Conservation (phyloP, 2,888 invertebrate genomes). For the Drosophila tripunctata region DNA sequence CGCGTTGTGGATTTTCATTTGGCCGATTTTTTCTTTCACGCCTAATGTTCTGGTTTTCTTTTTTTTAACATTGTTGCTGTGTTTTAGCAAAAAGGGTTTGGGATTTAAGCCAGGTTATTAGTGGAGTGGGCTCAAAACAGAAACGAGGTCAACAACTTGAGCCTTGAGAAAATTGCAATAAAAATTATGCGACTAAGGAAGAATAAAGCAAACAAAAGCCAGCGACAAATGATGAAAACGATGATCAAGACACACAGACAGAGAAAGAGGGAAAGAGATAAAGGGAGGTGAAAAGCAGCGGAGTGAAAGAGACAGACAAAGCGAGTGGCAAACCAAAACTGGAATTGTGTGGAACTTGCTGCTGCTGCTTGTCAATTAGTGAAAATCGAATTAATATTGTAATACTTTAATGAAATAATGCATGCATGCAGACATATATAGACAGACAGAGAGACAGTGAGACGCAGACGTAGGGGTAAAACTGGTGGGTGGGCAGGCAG, state of each 20-base stretch:
- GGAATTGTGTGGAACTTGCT: constrained; percentile 6
- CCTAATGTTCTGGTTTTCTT: constrained; percentile 25
- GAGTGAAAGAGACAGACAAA: constrained; percentile 15
- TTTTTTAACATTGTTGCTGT: constrained; percentile 13
- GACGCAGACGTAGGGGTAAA: background rate
- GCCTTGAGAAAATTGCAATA: constrained; percentile 9
- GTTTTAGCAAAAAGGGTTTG: no score
- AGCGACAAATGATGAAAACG: constrained; percentile 27
- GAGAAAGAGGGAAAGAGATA: background rate
- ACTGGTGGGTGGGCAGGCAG: background rate
- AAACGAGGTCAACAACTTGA: constrained; percentile 45
- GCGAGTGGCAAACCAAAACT: background rate
- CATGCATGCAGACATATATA: constrained; percentile 60
- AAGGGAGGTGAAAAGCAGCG: no score
- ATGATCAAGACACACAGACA: constrained; percentile 24
- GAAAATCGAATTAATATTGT: constrained; percentile 79
- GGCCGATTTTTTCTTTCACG: constrained; percentile 15
- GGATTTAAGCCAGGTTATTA: background rate
- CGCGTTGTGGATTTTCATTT: constrained; percentile 23
- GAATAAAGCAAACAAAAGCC: constrained; percentile 20
- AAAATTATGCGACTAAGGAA: background rate
- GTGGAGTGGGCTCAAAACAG: background rate
- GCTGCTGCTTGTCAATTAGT: constrained; percentile 70
- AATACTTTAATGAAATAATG: constrained; percentile 80
- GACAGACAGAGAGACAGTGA: constrained; percentile 17